Evolutionary conservation across 2,888 invertebrate species (phyloP).

Genomic region (Bembecia ichneumoniformis): DNA sequence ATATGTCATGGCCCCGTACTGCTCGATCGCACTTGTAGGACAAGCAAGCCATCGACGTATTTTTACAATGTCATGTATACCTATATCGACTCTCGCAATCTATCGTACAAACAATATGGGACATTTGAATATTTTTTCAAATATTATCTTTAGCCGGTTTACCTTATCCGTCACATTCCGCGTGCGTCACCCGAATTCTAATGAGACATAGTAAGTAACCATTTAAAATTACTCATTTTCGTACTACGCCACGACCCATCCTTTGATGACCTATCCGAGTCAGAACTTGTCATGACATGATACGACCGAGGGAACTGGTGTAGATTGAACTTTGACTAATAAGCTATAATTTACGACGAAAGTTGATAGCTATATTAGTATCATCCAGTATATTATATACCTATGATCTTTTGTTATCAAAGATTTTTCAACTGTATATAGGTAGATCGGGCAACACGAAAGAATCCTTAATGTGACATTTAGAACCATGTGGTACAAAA

Average conservation of each 20-base stretch:
- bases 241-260: not conserved
- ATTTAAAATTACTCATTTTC: not conserved
- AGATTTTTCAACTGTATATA: no score
- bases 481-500: no score
- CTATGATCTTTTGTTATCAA: no score
- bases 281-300: not conserved
- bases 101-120: constrained; percentile 44
- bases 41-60: constrained; percentile 43
- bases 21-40: constrained; percentile 70
- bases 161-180: not conserved
- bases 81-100: constrained; percentile 48
- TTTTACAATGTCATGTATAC: constrained; percentile 66
- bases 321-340: no score
- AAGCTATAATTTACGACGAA: no score
- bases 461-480: no score
- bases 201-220: not conserved
- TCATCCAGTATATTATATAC: no score
- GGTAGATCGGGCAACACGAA: no score
- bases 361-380: no score
- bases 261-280: not conserved
- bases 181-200: not conserved
- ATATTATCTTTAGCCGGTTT: not conserved
- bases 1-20: constrained; percentile 62
- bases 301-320: not conserved
- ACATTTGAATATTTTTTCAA: constrained; percentile 16